Evolutionary conservation across 2,888 invertebrate species (phyloP).

Genomic region (Micoletzkya japonica): DNA sequence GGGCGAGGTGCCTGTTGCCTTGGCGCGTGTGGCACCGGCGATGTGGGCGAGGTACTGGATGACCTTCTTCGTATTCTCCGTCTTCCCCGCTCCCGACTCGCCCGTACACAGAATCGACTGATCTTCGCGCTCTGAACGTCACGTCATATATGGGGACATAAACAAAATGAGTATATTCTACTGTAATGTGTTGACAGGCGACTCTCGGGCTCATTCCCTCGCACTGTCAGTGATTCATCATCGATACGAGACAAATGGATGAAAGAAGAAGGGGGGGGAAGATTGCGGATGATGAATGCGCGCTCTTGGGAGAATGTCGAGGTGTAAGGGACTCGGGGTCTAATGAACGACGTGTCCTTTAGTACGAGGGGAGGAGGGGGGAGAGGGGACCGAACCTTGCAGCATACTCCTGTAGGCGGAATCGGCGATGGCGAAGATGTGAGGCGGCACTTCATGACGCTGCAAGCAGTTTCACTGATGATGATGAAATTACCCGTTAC

Average conservation of each 20-base stretch:
- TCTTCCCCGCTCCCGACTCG: constrained; percentile 99
- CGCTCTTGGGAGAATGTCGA: too few relatives aligned
- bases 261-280: background rate
- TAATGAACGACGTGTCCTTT: background rate
- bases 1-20: constrained; percentile 30
- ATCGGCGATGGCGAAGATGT: constrained; percentile 99
- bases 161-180: too few relatives aligned
- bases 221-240: background rate
- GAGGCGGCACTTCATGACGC: constrained; percentile 96
- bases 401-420: constrained; percentile 98
- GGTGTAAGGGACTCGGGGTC: background rate
- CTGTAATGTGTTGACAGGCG: too few relatives aligned
- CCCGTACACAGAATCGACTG: constrained; percentile 89
- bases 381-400: constrained; percentile 75
- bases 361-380: background rate
- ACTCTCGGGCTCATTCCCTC: background rate
- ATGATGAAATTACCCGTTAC: too few relatives aligned
- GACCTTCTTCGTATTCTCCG: constrained; percentile 99
- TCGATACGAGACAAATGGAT: background rate
- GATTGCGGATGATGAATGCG: background rate
- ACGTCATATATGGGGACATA: too few relatives aligned
- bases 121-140: constrained; percentile 88
- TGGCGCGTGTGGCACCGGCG: constrained; percentile 77
- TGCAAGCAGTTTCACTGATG: constrained; percentile 36
- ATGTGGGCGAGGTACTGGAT: constrained; percentile 99